These are phyloP conservation scores for Ammodytes dubius DNA, from an alignment of 2,113 vertebrate species.

Conservation along the genomic window DNA sequence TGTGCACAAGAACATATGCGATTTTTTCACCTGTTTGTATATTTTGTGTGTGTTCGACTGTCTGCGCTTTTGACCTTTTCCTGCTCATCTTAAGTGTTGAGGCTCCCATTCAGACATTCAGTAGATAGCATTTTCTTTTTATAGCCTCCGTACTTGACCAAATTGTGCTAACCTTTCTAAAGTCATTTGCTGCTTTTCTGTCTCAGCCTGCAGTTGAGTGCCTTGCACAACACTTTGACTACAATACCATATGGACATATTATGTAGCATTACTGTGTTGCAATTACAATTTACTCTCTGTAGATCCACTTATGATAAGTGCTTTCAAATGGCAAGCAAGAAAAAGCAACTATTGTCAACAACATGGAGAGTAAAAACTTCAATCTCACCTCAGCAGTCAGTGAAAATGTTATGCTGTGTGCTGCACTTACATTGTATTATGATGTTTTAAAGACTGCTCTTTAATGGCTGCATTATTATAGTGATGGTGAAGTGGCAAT, in stretches of 20 bases:
- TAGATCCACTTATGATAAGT: constrained; percentile 81
- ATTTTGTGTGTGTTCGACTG: neutral
- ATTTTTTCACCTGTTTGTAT: constrained; percentile 58
- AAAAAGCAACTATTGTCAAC: constrained; percentile 68
- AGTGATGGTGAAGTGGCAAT: constrained; percentile 27
- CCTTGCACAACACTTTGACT: constrained; percentile 28
- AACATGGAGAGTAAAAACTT: constrained; percentile 54
- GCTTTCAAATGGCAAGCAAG: constrained; percentile 77
- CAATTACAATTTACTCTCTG: constrained; percentile 78
- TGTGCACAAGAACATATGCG: constrained; percentile 33
- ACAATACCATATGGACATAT: constrained; percentile 59
- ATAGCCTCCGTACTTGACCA: constrained; percentile 70
- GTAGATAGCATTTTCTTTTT: constrained; percentile 72
- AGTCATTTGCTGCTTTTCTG: constrained; percentile 74
- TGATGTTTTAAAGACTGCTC: constrained; percentile 39
- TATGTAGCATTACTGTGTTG: constrained; percentile 70
- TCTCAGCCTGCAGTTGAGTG: constrained; percentile 55
- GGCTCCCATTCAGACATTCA: constrained; percentile 72
- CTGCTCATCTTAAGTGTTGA: constrained; percentile 57
- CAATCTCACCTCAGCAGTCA: constrained; percentile 26
- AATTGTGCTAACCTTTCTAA: constrained; percentile 82
- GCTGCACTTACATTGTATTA: constrained; percentile 38
- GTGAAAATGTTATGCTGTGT: constrained; percentile 44
- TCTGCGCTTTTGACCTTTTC: constrained; percentile 68
- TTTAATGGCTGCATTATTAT: constrained; percentile 53